Conservation (phyloP, 2,113 vertebrate species). For the Pygoscelis antarcticus region DNA sequence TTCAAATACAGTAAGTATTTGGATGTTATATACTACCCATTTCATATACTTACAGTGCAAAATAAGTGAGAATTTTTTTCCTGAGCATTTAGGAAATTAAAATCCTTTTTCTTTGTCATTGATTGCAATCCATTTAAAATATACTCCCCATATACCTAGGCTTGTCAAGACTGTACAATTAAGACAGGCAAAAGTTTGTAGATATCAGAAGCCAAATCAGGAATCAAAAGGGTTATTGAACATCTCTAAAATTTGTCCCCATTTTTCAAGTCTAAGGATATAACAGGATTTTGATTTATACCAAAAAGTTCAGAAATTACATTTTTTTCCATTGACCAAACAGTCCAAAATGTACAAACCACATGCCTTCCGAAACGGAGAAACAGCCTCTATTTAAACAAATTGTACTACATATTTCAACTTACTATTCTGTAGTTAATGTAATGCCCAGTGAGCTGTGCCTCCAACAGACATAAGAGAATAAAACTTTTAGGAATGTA, state of each 20-base stretch:
- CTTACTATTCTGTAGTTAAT: slow-evolving; percentile 60
- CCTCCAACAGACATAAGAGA: slow-evolving; percentile 54
- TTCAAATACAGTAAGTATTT: slow-evolving; percentile 66
- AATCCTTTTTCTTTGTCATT: slow-evolving; percentile 49
- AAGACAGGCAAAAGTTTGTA: slow-evolving; percentile 39
- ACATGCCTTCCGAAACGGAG: slow-evolving; percentile 63
- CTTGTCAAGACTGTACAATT: slow-evolving; percentile 65
- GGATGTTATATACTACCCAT: slow-evolving; percentile 55
- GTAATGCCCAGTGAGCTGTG: slow-evolving; percentile 73
- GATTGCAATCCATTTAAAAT: slow-evolving; percentile 56
- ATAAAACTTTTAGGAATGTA: slow-evolving; percentile 73
- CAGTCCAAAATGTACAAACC: slow-evolving; percentile 33
- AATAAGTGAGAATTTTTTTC: slow-evolving; percentile 69
- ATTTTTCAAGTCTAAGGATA: slow-evolving; percentile 64
- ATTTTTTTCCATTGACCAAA: slow-evolving; percentile 32
- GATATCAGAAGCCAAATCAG: slow-evolving; percentile 32
- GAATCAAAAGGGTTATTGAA: slow-evolving; percentile 24
- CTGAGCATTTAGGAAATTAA: slow-evolving; percentile 77
- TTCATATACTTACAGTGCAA: slow-evolving; percentile 73
- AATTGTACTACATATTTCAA: slow-evolving; percentile 55
- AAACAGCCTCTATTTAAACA: slow-evolving; percentile 39
- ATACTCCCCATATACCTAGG: slow-evolving; percentile 44
- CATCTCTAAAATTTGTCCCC: slow-evolving; percentile 37
- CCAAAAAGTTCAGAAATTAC: slow-evolving; percentile 46
- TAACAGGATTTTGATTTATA: slow-evolving; percentile 34